Base-by-base conservation (phyloP, 1,140 invertebrate genomes). In the Schlechtendalia chinensis region DNA sequence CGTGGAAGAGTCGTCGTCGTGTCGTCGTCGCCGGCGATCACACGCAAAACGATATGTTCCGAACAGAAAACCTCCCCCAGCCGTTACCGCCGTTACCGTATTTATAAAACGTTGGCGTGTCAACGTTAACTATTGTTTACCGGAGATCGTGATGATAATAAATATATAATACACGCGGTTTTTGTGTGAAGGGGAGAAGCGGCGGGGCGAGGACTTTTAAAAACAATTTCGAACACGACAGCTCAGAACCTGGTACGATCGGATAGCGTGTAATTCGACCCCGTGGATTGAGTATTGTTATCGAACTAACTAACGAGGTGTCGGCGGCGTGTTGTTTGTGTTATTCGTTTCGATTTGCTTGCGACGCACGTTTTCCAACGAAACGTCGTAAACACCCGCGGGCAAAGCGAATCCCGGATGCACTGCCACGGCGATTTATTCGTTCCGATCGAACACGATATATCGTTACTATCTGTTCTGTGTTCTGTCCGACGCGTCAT, bases 261-360 rank as follows among this genome's bases (percentile, higher is more conserved):
- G 75, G 56, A 79, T 61, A 59, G 58, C 75, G 22, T 63, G 75
- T 79, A 79, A 79, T 79, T 47, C 56, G 75, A 79, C 17, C 53
- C 14, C 16, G 8, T 45, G 32, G 39, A 79, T 79, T 27, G 58
- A 79, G 75, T 79, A 27, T 17, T n/a, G 8, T 29, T 63, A 79
- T 61, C 39, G 56, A 79, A 59, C 32, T 77, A 77, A 77, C 75
- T 77, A 77, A 77, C 75, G 58, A 79, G 75, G 75, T 59, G 75
- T 79, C n/a, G n/a, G n/a, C n/a, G n/a, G n/a, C n/a, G n/a, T n/a
- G n/a, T n/a, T n/a, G n/a, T n/a, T n/a, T n/a, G n/a, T n/a, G n/a
- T 79, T 59, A 58, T 58, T 58, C 22, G 22, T 59, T 75, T 75
- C 29, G 59, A 59, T 75, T 69, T 69, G 16, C 22, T 54, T 54